Evolutionary conservation across 1,140 invertebrate genomes (phyloP).

Genomic region (Meteorus sp.): DNA sequence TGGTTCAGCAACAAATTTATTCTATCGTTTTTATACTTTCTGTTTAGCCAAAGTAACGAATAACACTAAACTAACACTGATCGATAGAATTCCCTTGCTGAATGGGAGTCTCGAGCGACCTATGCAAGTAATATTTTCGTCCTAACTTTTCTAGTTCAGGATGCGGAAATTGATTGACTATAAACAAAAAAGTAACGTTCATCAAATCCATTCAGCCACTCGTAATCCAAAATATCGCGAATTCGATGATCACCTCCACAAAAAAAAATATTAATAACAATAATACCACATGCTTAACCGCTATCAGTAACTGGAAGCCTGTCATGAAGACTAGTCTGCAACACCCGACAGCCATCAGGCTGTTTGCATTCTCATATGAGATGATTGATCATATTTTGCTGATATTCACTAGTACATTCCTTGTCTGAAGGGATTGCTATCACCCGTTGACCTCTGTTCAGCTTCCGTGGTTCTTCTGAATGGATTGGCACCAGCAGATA

Average conservation of each 20-base stretch:
- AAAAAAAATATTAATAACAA: too few species aligned
- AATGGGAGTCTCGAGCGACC: slow-evolving; percentile 36
- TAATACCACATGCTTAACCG: slow-evolving; percentile 1
- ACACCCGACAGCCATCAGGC: slow-evolving; percentile 10
- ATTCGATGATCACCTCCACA: too few species aligned
- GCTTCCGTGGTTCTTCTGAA: slow-evolving; percentile 58
- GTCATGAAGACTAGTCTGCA: slow-evolving; percentile 47
- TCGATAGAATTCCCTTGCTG: slow-evolving; percentile 44
- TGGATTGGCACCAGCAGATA: slow-evolving; percentile 59
- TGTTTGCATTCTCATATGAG: too few species aligned
- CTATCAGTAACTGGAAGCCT: slow-evolving; percentile 51
- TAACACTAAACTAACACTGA: slow-evolving; percentile 30
- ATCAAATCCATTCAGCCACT: too few species aligned
- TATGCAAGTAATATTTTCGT: too few species aligned
- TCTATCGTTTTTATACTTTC: slow-evolving; percentile 29
- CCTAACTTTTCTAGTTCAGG: too few species aligned
- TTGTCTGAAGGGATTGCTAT: slow-evolving; percentile 64
- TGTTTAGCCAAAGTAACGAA: slow-evolving; percentile 32
- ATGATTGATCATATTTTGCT: neutral
- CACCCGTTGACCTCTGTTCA: slow-evolving; percentile 48
- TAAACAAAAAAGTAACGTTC: too few species aligned
- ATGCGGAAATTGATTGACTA: too few species aligned
- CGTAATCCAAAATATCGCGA: too few species aligned
- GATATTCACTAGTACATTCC: slow-evolving; percentile 50
- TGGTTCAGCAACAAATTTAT: slow-evolving; percentile 52